These are phyloP conservation scores for Scaptodrosophila lebanonensis DNA, from an alignment of 1,140 invertebrate genomes.

Conservation along the genomic window DNA sequence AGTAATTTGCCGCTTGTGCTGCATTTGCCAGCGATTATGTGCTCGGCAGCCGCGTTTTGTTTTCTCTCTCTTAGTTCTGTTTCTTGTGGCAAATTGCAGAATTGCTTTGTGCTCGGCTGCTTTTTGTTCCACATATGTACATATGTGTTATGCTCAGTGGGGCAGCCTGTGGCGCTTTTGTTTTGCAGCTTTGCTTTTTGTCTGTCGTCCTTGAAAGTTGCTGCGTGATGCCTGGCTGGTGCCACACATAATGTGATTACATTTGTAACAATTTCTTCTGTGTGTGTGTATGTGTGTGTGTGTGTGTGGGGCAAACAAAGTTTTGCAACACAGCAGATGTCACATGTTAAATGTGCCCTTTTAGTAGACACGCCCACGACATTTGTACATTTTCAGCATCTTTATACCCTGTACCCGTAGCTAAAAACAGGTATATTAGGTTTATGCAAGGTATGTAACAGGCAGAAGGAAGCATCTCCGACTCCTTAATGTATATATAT, in stretches of 20 bases:
- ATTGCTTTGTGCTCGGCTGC: constrained; percentile 26
- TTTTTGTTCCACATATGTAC: constrained; percentile 20
- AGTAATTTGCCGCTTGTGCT: constrained; percentile 20
- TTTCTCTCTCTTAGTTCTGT: constrained; percentile 16
- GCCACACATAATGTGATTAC: constrained; percentile 17
- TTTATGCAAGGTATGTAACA: no score
- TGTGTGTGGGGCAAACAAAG: no score
- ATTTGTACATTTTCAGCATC: neutral
- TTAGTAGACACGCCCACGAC: neutral
- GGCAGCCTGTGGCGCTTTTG: neutral
- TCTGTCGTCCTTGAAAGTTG: constrained; percentile 26
- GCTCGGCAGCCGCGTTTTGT: constrained; percentile 13
- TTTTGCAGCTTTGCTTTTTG: neutral
- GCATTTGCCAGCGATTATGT: constrained; percentile 35
- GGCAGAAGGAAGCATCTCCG: no score
- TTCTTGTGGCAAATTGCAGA: constrained; percentile 42
- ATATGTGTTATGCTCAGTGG: constrained; percentile 1
- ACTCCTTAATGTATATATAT: no score
- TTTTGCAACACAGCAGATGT: no score
- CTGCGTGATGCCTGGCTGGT: neutral
- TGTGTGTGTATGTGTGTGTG: no score
- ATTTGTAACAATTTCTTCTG: no score
- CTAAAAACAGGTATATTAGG: no score
- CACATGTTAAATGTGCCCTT: no score
- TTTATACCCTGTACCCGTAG: no score